These are phyloP conservation scores for Spilarctia lutea DNA, from an alignment of 2,888 invertebrate species.

Conservation along the genomic window DNA sequence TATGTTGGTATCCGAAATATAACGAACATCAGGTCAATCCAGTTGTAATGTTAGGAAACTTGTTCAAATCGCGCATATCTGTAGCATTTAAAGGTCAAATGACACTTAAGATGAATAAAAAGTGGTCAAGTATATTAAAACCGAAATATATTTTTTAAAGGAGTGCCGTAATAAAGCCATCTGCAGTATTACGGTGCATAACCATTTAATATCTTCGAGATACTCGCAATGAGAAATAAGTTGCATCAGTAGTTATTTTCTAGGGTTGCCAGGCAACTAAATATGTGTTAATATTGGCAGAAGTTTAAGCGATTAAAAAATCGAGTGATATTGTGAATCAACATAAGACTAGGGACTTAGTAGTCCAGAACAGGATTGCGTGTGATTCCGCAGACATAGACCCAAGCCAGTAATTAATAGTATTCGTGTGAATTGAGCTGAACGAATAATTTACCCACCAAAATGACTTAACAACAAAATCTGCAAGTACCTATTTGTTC, in stretches of 20 bases:
- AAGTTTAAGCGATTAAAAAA: neutral
- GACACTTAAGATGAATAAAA: neutral
- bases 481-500: too few relatives aligned
- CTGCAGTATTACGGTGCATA: neutral
- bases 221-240: slow-evolving; percentile 46
- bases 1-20: neutral
- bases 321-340: neutral
- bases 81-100: neutral
- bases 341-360: neutral
- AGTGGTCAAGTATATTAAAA: neutral
- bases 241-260: slow-evolving; percentile 44
- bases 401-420: neutral
- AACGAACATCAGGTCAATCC: neutral
- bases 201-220: slow-evolving; percentile 15
- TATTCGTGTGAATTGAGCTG: neutral
- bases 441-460: neutral
- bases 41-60: neutral
- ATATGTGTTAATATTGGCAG: neutral
- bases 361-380: too few relatives aligned
- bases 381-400: too few relatives aligned
- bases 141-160: neutral
- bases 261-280: slow-evolving; percentile 24
- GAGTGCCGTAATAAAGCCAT: neutral
- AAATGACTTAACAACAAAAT: neutral
- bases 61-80: neutral